Base-by-base conservation (phyloP, 1,140 invertebrate genomes). In the Yoshiicerus persimilis region DNA sequence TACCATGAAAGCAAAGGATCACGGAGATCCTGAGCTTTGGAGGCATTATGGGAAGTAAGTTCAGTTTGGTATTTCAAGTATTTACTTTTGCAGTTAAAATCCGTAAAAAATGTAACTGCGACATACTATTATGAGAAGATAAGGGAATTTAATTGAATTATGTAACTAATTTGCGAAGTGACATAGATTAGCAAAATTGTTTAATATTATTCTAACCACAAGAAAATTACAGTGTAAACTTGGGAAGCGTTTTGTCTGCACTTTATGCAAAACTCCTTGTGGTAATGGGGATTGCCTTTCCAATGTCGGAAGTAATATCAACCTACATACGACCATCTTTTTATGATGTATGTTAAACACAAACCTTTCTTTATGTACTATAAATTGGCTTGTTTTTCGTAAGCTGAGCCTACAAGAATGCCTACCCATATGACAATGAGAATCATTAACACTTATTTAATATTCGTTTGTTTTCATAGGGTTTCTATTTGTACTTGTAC, bases 211-310 rank as follows among this genome's bases (percentile, higher is more conserved):
- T 41, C 8, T 3, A 16, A 41, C 10, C 25, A 41, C 16, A 13
- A 41, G 10, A 41, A n/a, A 41, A n/a, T 27, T 84, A 75, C 91
- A 96, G 97, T 84, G 96, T 97, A 92, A 95, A 96, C 84, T 93
- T 97, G 90, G 96, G 97, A 87, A 96, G 96, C 25, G 96, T 97
- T 23, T 93, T 98, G 85, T 98, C 97, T 90, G 97, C 97, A 0
- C 94, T 98, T 4, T 98, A 99, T 92, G 97, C 96, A n/a, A 98
- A 98, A 92, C 93, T 98, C 4, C 92, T 99, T 83, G 97, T 98
- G 32, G 97, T 98, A 16, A 97, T 98, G 96, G 98, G 97, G 30
- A 95, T 97, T 90, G 97, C 97, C 9, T 97, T 99, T 93, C 97
- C 97, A 75, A 96, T 98, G 88, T 96, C 96, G 62, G 96, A 97